Base-by-base conservation (phyloP, 2,797 vertebrate species). In the Nothura maculosa region DNA sequence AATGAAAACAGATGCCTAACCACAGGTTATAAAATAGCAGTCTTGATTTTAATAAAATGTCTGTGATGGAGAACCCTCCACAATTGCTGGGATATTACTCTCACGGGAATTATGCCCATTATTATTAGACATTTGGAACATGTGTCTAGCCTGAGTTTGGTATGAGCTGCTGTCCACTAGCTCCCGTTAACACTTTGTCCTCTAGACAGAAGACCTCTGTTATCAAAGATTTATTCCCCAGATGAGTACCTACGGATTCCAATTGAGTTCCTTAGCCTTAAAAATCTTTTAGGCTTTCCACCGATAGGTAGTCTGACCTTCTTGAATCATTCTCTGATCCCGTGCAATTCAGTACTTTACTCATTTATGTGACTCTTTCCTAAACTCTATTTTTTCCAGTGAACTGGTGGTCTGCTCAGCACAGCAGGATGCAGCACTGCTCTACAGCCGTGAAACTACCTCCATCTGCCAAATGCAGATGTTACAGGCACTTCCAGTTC, bases 61-160 rank as follows among this genome's bases (percentile, higher is more conserved):
- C 10, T 1, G 0, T 5, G 6, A 36, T 25, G 25, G 22, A 58
- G 5, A 42, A n/a, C 16, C 13, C 30, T 72, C 17, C 0, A 1
- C 28, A 45, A 4, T 34, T 28, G 30, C 55, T 48, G 8, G 4
- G 77, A 76, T 50, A 66, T 2, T 18, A 20, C 3, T 81, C 27
- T 24, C 27, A 55, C 14, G 2, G 1, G 64, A 72, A 34, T 57
- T 4, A 54, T 20, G 27, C 7, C 16, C 0, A 0, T 5, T 66
- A 32, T 6, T 69, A 28, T 7, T 69, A 79, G 43, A 84, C 91
- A 90, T 62, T 58, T 66, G 63, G 22, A 50, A 25, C 0, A 8
- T 25, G 2, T 45, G 79, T 77, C 43, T 48, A 27, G 30, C 66
- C 30, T 22, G 27, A 63, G 6, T 73, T 79, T 79, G 55, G 54